phyloP scores from a whole-genome alignment of 2,888 invertebrate species.

The Caenorhabditis panamensis region DNA sequence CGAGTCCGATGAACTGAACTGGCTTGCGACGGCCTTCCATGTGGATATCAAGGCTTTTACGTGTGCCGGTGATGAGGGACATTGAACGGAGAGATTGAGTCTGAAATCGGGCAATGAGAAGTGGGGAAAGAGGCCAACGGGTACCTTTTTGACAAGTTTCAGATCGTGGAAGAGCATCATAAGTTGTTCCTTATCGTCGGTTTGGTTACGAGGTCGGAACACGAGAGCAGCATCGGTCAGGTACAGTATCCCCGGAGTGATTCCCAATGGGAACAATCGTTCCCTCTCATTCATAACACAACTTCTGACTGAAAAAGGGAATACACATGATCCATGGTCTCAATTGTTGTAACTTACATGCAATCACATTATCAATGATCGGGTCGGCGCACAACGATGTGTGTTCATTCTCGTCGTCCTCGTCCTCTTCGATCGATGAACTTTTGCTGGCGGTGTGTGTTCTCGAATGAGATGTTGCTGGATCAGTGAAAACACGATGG shows the following conservation, averaged over 20 bases:
- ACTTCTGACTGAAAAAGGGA: conserved; percentile 71
- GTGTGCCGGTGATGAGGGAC: conserved; percentile 69
- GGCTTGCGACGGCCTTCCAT: conserved; percentile 71
- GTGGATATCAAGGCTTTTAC: conserved; percentile 74
- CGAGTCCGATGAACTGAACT: conserved; percentile 73
- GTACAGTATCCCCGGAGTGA: conserved; percentile 73
- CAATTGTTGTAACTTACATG: conserved; percentile 56
- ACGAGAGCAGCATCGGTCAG: conserved; percentile 72
- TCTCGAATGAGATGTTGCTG: conserved; percentile 5
- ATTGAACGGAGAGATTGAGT: conserved; percentile 69
- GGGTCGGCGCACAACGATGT: conserved; percentile 57
- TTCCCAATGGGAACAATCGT: conserved; percentile 70
- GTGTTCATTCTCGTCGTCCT: conserved; percentile 60
- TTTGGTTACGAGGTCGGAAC: conserved; percentile 68
- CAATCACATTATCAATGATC: conserved; percentile 68
- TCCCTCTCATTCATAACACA: conserved; percentile 77
- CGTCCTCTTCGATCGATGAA: conserved; percentile 54
- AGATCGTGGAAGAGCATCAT: conserved; percentile 74
- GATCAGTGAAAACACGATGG: conserved; percentile 6
- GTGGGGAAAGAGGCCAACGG: neutral
- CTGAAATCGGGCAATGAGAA: conserved; percentile 48
- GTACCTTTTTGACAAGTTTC: conserved; percentile 69
- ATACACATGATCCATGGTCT: neutral
- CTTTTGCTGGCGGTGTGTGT: conserved; percentile 34
- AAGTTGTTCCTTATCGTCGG: conserved; percentile 57